Conservation (phyloP, 2,797 vertebrate species). For the Mormyrops boulengeri region DNA sequence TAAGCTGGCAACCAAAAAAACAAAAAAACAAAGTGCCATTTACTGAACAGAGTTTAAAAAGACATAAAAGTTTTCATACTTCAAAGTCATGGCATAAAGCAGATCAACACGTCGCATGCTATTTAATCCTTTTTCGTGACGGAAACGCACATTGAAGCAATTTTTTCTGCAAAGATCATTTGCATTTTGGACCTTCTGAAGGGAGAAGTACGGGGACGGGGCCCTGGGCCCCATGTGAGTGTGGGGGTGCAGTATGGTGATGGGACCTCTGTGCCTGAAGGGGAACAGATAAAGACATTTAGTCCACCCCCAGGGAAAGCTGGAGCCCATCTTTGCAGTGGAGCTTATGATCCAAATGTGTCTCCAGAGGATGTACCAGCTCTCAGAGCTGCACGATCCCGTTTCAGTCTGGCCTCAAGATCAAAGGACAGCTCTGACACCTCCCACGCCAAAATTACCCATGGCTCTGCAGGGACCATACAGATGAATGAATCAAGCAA, state of each 20-base stretch:
- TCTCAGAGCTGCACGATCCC: background rate
- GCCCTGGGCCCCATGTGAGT: background rate
- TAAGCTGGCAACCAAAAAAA: background rate
- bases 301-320: background rate
- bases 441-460: background rate
- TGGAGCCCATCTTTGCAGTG: background rate
- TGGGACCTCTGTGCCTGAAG: background rate
- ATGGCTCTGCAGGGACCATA: background rate
- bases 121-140: background rate
- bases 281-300: background rate
- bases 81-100: background rate
- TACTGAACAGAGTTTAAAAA: background rate
- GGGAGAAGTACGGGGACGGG: background rate
- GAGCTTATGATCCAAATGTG: background rate
- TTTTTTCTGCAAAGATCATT: background rate
- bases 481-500: background rate
- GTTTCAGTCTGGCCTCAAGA: background rate
- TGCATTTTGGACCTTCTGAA: background rate
- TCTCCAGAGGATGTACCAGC: background rate
- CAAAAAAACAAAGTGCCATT: background rate
- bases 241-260: background rate
- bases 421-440: conserved; percentile 1
- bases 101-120: background rate
- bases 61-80: background rate
- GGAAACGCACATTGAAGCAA: background rate